Conservation (phyloP, 2,888 invertebrate species). For the Lottia gigantea region DNA sequence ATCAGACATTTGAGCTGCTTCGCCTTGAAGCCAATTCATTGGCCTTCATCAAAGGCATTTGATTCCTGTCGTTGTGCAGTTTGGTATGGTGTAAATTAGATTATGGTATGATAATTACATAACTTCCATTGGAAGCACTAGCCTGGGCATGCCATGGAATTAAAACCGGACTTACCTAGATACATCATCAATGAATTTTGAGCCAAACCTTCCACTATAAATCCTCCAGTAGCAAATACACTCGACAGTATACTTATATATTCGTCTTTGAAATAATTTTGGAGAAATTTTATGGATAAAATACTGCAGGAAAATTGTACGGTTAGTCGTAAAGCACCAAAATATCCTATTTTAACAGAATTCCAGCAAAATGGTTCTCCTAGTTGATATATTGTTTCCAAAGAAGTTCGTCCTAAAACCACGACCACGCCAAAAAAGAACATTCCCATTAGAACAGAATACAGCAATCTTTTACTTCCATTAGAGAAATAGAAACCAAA, state of each 20-base stretch:
- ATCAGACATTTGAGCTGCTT: no score
- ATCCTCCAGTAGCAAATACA: neutral
- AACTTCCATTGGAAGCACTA: neutral
- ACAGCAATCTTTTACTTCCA: slow-evolving; percentile 30
- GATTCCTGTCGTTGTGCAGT: no score
- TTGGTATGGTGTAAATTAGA: no score
- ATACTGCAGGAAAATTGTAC: slow-evolving; percentile 31
- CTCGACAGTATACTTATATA: slow-evolving; percentile 17
- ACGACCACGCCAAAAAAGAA: slow-evolving; percentile 25
- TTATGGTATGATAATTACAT: no score
- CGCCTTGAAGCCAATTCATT: no score
- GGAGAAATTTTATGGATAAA: slow-evolving; percentile 30
- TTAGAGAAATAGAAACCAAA: slow-evolving; percentile 30
- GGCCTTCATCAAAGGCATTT: no score
- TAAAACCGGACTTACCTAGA: neutral
- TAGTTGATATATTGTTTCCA: slow-evolving; percentile 38
- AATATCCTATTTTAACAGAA: slow-evolving; percentile 37
- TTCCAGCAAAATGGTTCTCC: slow-evolving; percentile 42
- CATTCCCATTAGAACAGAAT: slow-evolving; percentile 22
- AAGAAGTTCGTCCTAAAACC: slow-evolving; percentile 25
- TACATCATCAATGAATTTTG: slow-evolving; percentile 7
- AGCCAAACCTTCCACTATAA: slow-evolving; percentile 12
- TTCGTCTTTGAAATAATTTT: slow-evolving; percentile 32
- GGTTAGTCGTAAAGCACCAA: slow-evolving; percentile 24
- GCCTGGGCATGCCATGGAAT: neutral